Evolutionary conservation across 2,797 vertebrate species (phyloP).

Genomic region (Peromyscus attwateri): DNA sequence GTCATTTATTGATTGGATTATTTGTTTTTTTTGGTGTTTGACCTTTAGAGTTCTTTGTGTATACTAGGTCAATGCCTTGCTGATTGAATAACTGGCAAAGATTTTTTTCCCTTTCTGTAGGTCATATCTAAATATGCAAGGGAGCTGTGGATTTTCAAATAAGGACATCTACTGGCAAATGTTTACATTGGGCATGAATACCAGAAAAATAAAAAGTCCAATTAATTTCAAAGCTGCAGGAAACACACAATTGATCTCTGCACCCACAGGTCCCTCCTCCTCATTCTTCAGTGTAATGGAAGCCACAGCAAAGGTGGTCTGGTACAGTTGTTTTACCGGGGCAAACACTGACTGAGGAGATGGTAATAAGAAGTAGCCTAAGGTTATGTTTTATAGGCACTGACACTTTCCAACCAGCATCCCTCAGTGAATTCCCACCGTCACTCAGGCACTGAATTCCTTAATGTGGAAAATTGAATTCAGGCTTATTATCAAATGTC

Average conservation of each 20-base stretch:
- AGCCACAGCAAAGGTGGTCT: not conserved
- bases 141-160: not conserved
- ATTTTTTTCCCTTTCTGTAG: too few species aligned
- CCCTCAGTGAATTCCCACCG: accelerated
- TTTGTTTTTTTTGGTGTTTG: not conserved
- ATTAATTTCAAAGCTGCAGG: not conserved
- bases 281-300: not conserved
- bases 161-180: not conserved
- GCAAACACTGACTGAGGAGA: not conserved
- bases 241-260: not conserved
- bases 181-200: not conserved
- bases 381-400: not conserved
- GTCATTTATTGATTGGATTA: not conserved
- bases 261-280: not conserved
- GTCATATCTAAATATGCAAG: too few species aligned
- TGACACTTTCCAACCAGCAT: not conserved
- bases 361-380: not conserved
- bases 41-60: not conserved
- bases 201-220: not conserved
- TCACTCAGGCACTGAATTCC: too few species aligned
- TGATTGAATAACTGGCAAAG: not conserved
- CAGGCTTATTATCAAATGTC: not conserved
- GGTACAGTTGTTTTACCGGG: not conserved
- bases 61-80: not conserved
- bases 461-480: not conserved